Evolutionary conservation across 2,888 invertebrate genomes (phyloP).

Genomic region (Phorcus lineatus): DNA sequence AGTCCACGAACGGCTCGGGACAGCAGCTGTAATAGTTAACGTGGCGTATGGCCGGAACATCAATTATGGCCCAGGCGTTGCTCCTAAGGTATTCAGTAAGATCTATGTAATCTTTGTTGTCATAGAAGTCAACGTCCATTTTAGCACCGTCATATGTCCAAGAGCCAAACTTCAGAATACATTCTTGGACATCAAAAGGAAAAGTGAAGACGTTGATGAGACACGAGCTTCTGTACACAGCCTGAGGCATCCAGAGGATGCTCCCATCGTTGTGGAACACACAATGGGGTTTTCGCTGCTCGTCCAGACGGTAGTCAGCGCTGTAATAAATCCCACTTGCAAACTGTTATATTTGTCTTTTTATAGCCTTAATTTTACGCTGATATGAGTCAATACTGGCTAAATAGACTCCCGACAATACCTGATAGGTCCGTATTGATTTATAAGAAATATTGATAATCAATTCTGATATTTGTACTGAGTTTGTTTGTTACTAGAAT

Average conservation of each 20-base stretch:
- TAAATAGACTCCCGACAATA: too few relatives aligned
- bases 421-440: too few relatives aligned
- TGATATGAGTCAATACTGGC: too few relatives aligned
- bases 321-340: constrained; percentile 49
- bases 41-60: constrained; percentile 64
- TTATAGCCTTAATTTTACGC: too few relatives aligned
- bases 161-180: constrained; percentile 74
- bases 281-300: constrained; percentile 73
- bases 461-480: too few relatives aligned
- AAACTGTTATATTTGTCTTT: too few relatives aligned
- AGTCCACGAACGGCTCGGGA: constrained; percentile 67
- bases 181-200: constrained; percentile 75
- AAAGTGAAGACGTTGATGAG: constrained; percentile 74
- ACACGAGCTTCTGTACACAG: constrained; percentile 74
- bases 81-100: constrained; percentile 71
- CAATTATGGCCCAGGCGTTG: constrained; percentile 74
- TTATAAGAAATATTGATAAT: too few relatives aligned
- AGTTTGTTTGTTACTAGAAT: too few relatives aligned
- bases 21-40: constrained; percentile 67
- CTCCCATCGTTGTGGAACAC: constrained; percentile 65
- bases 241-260: constrained; percentile 70
- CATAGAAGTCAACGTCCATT: constrained; percentile 65
- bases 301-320: constrained; percentile 74
- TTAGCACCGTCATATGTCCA: constrained; percentile 73
- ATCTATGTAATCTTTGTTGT: constrained; percentile 51